phyloP scores from a whole-genome alignment of 2,797 vertebrate species.

The Esox masquinongy region DNA sequence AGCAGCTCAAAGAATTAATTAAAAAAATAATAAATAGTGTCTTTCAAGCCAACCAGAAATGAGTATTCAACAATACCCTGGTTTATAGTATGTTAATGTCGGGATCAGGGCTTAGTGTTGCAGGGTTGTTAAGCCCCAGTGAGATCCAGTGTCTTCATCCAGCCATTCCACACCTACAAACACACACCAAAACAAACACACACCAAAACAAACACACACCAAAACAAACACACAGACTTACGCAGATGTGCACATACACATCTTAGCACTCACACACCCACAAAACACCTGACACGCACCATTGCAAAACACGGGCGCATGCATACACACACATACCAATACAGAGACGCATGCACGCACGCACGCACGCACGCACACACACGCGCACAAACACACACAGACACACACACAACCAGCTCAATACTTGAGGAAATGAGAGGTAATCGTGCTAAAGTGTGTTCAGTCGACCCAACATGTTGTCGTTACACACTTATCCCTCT shows the following conservation, averaged over 20 bases:
- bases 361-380: background rate
- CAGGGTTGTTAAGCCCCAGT: conserved; percentile 54
- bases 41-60: no score
- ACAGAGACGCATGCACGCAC: background rate
- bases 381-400: background rate
- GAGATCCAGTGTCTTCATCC: conserved; percentile 57
- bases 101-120: conserved; percentile 57
- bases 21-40: no score
- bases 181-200: no score
- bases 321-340: background rate
- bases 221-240: no score
- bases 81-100: conserved; percentile 44
- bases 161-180: conserved; percentile 21
- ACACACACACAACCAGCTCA: conserved; percentile 51
- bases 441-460: conserved; percentile 69
- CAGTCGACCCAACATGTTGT: conserved; percentile 66
- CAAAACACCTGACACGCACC: no score
- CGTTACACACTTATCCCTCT: conserved; percentile 36
- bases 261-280: no score
- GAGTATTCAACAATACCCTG: no score
- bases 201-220: no score
- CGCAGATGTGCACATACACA: no score
- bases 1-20: no score
- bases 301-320: no score
- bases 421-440: conserved; percentile 78